These are phyloP conservation scores for Urechis unicinctus DNA, from an alignment of 2,888 invertebrate genomes.

Conservation along the genomic window DNA sequence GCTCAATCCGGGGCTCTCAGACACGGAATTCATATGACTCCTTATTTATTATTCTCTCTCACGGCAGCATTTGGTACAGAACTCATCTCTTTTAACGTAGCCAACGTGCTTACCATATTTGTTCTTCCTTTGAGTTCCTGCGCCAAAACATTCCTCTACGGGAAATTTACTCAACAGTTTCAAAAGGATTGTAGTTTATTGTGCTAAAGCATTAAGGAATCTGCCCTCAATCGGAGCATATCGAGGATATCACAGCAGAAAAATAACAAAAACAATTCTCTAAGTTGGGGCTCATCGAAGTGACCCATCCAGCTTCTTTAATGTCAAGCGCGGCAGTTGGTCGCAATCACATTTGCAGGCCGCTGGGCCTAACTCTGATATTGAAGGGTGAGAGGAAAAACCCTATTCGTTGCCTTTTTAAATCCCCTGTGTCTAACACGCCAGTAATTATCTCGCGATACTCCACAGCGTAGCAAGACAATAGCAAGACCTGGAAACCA, in stretches of 20 bases:
- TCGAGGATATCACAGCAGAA: conserved; percentile 29
- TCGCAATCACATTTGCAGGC: background rate
- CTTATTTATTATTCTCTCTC: conserved; percentile 89
- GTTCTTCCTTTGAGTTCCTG: conserved; percentile 92
- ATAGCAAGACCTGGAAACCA: too few relatives aligned
- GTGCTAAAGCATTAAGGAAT: conserved; percentile 86
- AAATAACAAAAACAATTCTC: background rate
- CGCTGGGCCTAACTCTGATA: background rate
- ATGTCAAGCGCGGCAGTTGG: background rate
- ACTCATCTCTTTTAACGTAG: conserved; percentile 85
- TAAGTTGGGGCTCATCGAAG: conserved; percentile 16
- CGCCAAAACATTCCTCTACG: conserved; percentile 96
- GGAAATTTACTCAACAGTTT: conserved; percentile 94
- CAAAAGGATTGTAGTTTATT: conserved; percentile 94
- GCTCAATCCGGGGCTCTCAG: conserved; percentile 86
- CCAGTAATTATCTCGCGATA: too few relatives aligned
- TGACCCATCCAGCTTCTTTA: conserved; percentile 11
- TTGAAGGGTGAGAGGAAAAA: background rate
- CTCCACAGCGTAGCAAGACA: too few relatives aligned
- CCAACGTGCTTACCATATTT: conserved; percentile 92
- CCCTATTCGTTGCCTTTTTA: too few relatives aligned
- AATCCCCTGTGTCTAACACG: too few relatives aligned
- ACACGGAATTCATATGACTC: conserved; percentile 96
- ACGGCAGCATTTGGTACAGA: conserved; percentile 87
- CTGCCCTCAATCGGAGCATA: conserved; percentile 34